A percentile compares a stretch with the other conserved stretches of the same genome.
These are phyloP conservation scores for Cepaea nemoralis DNA, from an alignment of 1,140 invertebrate genomes.

Conservation along the genomic window DNA sequence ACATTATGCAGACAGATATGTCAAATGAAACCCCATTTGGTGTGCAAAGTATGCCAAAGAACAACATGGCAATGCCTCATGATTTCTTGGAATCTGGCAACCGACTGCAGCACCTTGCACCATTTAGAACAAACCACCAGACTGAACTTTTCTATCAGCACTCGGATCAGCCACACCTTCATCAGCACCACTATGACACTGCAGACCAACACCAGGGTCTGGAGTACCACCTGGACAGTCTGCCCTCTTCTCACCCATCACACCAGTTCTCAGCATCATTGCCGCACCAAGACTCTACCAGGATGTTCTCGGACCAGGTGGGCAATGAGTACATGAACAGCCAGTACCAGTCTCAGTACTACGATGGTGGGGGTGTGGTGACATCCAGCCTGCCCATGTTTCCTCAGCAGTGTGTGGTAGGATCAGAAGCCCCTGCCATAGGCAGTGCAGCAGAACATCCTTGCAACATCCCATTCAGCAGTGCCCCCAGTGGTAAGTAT, in stretches of 20 bases:
- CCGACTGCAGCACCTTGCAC: conserved; percentile 17
- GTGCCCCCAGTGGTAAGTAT: conserved; percentile 16
- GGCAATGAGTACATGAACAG: conserved; percentile 17
- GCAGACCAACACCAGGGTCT: neutral
- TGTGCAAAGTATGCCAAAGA: conserved; percentile 13
- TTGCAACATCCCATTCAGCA: conserved; percentile 31
- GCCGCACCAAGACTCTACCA: neutral
- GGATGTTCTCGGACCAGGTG: conserved; percentile 8
- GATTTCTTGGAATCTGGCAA: conserved; percentile 1
- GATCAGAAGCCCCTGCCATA: conserved; percentile 31
- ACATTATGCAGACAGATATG: conserved; percentile 11
- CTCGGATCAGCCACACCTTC: neutral
- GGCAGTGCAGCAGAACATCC: conserved; percentile 2
- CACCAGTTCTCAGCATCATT: conserved; percentile 20
- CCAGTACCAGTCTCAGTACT: conserved; percentile 21
- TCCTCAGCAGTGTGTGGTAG: conserved; percentile 37
- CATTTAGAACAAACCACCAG: neutral
- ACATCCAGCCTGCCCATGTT: neutral
- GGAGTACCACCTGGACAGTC: conserved; percentile 12
- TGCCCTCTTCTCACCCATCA: conserved; percentile 1
- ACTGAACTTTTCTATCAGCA: conserved; percentile 9
- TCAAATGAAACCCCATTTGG: neutral
- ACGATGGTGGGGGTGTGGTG: neutral
- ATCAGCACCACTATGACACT: conserved; percentile 15
- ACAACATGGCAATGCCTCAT: neutral